phyloP scores from a whole-genome alignment of 2,888 invertebrate species.

The Saturnia pavonia region DNA sequence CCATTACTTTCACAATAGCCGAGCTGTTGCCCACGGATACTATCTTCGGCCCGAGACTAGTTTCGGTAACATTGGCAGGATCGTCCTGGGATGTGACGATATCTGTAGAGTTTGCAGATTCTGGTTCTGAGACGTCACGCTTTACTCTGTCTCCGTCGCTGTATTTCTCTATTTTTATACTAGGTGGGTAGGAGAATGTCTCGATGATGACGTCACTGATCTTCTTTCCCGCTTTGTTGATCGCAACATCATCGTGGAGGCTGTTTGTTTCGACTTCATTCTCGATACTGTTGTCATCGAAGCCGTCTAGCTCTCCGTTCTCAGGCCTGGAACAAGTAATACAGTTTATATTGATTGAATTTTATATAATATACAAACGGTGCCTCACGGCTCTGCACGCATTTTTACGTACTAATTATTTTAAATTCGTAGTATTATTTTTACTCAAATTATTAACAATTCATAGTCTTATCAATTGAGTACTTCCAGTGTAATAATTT shows the following conservation, averaged over 20 bases:
- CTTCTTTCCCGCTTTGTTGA: constrained; percentile 37
- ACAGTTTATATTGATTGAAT: not conserved
- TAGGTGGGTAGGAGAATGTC: constrained; percentile 34
- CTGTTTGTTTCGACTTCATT: constrained; percentile 32
- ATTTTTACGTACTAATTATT: too few species aligned
- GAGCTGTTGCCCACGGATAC: not conserved
- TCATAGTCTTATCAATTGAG: too few species aligned
- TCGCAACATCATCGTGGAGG: constrained; percentile 39
- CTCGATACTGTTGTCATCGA: constrained; percentile 31
- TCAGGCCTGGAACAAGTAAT: constrained; percentile 12
- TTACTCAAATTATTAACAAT: too few species aligned
- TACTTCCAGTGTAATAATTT: too few species aligned
- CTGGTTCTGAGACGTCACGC: constrained; percentile 27
- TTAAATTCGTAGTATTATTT: too few species aligned
- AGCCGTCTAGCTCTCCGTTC: constrained; percentile 24
- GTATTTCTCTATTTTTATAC: constrained; percentile 20
- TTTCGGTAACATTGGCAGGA: constrained; percentile 15
- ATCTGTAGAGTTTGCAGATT: constrained; percentile 16
- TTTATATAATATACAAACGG: not conserved
- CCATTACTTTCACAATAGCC: constrained; percentile 46
- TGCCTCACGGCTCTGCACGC: too few species aligned
- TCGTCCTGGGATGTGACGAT: constrained; percentile 2
- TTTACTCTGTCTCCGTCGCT: constrained; percentile 24
- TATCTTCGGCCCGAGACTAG: constrained; percentile 30
- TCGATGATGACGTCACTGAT: constrained; percentile 38